A percentile compares a stretch with the other conserved stretches of the same genome.
Evolutionary conservation across 2,888 invertebrate genomes (phyloP).

Genomic region (Erebia palarica): DNA sequence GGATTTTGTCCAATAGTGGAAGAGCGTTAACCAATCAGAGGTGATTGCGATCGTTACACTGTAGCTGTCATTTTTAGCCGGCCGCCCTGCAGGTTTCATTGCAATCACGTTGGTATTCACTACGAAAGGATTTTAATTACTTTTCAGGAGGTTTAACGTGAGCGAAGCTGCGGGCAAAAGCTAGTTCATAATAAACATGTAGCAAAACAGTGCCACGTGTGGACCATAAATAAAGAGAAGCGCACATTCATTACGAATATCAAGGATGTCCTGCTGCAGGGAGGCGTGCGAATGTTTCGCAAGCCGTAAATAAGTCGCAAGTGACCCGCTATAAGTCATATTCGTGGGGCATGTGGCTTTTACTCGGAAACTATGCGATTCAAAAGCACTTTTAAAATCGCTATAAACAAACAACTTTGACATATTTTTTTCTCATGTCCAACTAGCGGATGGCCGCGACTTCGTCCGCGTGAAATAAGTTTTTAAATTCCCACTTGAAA

Average conservation of each 20-base stretch:
- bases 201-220: constrained; percentile 24
- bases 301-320: constrained; percentile 44
- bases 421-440: no score
- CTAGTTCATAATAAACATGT: neutral
- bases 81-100: no score
- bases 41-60: no score
- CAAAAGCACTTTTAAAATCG: neutral
- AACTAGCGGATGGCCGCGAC: no score
- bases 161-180: neutral
- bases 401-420: neutral
- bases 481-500: no score
- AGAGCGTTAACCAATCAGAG: no score
- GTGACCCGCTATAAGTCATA: constrained; percentile 46
- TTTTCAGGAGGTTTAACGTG: no score
- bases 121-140: no score
- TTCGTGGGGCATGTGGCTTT: constrained; percentile 30
- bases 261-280: constrained; percentile 36
- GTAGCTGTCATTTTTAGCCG: no score
- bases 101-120: no score
- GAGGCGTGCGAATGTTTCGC: constrained; percentile 45
- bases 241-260: constrained; percentile 40
- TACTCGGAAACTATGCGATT: neutral
- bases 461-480: no score
- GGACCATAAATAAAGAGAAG: constrained; percentile 33
- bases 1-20: no score